Evolutionary conservation across 2,888 invertebrate species (phyloP), one percentile per base, ranked within the genome.

Genomic region (Nemotelus pantherinus): DNA sequence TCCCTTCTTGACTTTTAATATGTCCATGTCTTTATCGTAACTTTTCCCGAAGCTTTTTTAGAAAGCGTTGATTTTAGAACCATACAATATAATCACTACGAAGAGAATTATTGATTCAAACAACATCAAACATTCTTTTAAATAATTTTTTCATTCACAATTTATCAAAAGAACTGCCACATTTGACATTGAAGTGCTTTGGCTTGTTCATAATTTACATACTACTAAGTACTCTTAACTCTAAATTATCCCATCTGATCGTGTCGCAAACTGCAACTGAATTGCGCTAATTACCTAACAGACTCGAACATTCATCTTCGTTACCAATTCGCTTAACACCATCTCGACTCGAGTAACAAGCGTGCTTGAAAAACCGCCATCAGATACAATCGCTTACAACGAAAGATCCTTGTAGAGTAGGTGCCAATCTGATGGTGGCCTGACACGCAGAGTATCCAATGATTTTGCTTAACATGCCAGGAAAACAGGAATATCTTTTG

Each of bases 231-330:
- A 39, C 63, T 25, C 25, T 25, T 9, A 63, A 10, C 43, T 43
- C 53, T 71, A 48, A 71, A 71, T 71, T 57, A 71, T 55, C 57
- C 55, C 10, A 55, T 43, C 41, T 55, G 57, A 71, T 71, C n/a
- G 57, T n/a, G 47, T 65, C 70, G 55, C 74, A 60, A 60, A 74
- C 60, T 60, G 74, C 74, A 60, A 60, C 50, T 47, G 60, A 45
- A 60, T 74, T 74, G 48, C 63, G 48, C 74, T 74, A 74, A 74
- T 74, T 74, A 74, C 63, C 63, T 74, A 48, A 48, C 74, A 60
- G 44, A 25, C 48, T 60, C 10, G 7, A 48, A 74, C 74, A 74
- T 74, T 60, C 48, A 63, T 74, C 74, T 60, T 74, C 60, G 74
- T 74, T 63, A 74, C 48, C 10, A 63, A 10, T 43, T n/a, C 53